These are phyloP conservation scores for Lycocorax pyrrhopterus DNA, from an alignment of 2,113 vertebrate genomes.

Conservation along the genomic window DNA sequence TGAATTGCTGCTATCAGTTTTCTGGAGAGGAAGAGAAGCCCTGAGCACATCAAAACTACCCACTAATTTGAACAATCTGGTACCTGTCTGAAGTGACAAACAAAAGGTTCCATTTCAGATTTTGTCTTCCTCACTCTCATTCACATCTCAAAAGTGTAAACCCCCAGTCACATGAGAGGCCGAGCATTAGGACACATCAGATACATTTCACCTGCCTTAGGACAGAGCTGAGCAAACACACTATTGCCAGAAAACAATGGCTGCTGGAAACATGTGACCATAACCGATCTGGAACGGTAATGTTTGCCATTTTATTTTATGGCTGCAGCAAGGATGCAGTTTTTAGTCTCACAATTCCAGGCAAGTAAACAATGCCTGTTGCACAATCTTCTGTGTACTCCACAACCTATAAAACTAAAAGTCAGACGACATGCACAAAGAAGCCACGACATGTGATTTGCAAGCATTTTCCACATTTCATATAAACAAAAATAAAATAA, in stretches of 20 bases:
- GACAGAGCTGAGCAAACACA: background rate
- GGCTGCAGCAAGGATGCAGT: background rate
- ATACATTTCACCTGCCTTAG: background rate
- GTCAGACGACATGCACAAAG: background rate
- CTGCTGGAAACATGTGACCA: background rate
- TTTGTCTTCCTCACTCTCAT: background rate
- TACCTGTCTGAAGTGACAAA: background rate
- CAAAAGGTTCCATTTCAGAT: background rate
- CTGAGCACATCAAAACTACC: background rate
- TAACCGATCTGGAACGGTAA: background rate
- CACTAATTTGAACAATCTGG: background rate
- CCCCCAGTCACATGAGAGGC: fast-evolving
- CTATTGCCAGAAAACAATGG: background rate
- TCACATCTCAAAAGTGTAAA: fast-evolving
- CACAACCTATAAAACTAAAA: background rate
- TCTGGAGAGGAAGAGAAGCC: background rate
- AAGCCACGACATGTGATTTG: background rate
- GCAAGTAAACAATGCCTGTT: background rate
- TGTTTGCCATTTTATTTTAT: background rate
- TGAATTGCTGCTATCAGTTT: background rate
- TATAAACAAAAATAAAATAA: background rate
- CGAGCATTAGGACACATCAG: background rate
- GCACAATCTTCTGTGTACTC: background rate
- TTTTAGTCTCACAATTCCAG: background rate
- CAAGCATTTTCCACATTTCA: background rate